Evolutionary conservation across 2,797 vertebrate species (phyloP).

Genomic region (Anolis apletophallus): DNA sequence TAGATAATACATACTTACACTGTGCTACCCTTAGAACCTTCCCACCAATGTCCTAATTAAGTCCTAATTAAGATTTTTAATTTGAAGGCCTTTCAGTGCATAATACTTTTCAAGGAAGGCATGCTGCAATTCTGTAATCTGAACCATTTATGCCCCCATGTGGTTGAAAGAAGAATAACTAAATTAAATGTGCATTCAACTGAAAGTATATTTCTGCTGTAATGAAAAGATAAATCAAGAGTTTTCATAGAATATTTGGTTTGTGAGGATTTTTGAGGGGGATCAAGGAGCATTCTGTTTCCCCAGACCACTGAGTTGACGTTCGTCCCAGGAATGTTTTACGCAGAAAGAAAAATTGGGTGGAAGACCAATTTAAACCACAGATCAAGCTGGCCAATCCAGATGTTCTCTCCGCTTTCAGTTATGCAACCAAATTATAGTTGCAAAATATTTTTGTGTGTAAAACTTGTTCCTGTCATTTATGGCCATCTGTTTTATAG

Average conservation of each 20-base stretch:
- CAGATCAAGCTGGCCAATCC: background rate
- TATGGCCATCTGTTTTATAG: background rate
- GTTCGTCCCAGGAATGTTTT: background rate
- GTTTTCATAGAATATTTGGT: background rate
- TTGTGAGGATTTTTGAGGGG: too few species aligned
- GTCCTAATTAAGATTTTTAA: too few species aligned
- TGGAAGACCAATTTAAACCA: background rate
- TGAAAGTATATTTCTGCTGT: rapidly evolving
- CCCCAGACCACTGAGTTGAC: background rate
- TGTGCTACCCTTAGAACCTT: too few species aligned
- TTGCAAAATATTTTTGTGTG: background rate
- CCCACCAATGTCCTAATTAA: too few species aligned
- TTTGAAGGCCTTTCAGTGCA: background rate
- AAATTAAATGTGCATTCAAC: background rate
- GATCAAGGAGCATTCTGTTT: too few species aligned
- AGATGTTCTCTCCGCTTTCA: background rate
- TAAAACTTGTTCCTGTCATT: background rate
- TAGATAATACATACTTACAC: too few species aligned
- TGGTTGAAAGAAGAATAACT: constrained; percentile 63
- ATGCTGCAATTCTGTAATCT: background rate
- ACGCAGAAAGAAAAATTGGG: background rate
- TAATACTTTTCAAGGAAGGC: background rate
- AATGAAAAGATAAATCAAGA: background rate
- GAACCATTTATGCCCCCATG: constrained; percentile 75
- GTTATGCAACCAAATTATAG: background rate